Evolutionary conservation across 2,888 invertebrate genomes (phyloP).

Genomic region (Rugalucina vietnamica): DNA sequence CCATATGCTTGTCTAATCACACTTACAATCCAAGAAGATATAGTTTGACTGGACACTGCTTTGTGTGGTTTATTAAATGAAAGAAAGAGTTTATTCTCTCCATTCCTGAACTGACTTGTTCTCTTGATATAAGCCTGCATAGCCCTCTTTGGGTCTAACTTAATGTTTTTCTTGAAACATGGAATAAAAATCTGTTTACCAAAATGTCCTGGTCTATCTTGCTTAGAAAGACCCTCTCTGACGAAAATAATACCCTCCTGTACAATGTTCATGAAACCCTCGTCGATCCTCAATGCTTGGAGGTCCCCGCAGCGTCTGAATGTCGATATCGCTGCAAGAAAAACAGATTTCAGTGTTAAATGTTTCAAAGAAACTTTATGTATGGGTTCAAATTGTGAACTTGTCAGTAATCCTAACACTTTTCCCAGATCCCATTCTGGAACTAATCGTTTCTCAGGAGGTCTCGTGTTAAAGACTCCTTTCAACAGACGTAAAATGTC

Average conservation of each 20-base stretch:
- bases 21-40: neutral
- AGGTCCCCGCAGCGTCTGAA: neutral
- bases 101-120: neutral
- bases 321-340: neutral
- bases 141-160: neutral
- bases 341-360: neutral
- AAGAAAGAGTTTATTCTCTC: neutral
- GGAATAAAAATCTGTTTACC: neutral
- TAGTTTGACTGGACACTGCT: neutral
- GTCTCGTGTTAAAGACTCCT: constrained; percentile 32
- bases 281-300: neutral
- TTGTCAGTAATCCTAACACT: constrained; percentile 12
- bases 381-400: constrained; percentile 18
- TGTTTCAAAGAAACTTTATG: neutral
- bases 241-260: neutral
- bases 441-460: constrained; percentile 19
- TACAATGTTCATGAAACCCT: neutral
- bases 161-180: neutral
- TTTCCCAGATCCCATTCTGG: constrained; percentile 35
- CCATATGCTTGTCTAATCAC: neutral
- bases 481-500: constrained; percentile 20
- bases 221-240: neutral
- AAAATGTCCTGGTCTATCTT: neutral
- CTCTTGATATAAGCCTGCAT: neutral
- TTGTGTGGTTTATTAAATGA: neutral